These are phyloP conservation scores for Cylloceria caligata DNA, from an alignment of 2,888 invertebrate species.

Conservation along the genomic window DNA sequence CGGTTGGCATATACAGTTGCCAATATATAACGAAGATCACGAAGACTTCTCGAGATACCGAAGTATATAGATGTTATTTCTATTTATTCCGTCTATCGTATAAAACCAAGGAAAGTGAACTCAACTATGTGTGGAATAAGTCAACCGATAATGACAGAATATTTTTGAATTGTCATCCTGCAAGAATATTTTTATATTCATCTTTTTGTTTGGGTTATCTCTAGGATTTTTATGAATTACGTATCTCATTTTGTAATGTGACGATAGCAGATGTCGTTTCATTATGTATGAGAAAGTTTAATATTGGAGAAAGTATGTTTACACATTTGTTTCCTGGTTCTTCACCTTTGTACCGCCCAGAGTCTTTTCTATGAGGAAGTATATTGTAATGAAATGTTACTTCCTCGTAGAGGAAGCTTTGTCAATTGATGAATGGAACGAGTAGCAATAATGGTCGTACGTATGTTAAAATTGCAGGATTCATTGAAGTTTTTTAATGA, in stretches of 20 bases:
- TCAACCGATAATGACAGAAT: too few species aligned
- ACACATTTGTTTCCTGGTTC: constrained; percentile 6
- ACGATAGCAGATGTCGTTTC: not conserved
- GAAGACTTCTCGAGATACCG: too few species aligned
- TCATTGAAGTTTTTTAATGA: too few species aligned
- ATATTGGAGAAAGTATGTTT: constrained; percentile 22
- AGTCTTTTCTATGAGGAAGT: not conserved
- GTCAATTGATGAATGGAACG: not conserved
- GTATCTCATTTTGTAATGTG: constrained; percentile 2
- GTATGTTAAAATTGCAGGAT: not conserved
- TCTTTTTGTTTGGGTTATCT: too few species aligned
- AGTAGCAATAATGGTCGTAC: not conserved
- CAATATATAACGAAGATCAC: too few species aligned
- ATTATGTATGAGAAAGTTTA: constrained; percentile 10
- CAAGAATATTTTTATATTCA: too few species aligned
- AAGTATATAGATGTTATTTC: too few species aligned
- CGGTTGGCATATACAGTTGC: too few species aligned
- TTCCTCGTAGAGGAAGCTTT: constrained; percentile 9
- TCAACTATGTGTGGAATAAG: too few species aligned
- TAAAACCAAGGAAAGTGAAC: too few species aligned
- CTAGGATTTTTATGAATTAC: not conserved
- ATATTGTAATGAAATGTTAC: not conserved
- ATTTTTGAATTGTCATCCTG: too few species aligned
- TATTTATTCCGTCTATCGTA: too few species aligned
- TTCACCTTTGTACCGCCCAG: not conserved